Evolutionary conservation across 2,888 invertebrate species (phyloP).

Genomic region (Pyrocoelia pectoralis): DNA sequence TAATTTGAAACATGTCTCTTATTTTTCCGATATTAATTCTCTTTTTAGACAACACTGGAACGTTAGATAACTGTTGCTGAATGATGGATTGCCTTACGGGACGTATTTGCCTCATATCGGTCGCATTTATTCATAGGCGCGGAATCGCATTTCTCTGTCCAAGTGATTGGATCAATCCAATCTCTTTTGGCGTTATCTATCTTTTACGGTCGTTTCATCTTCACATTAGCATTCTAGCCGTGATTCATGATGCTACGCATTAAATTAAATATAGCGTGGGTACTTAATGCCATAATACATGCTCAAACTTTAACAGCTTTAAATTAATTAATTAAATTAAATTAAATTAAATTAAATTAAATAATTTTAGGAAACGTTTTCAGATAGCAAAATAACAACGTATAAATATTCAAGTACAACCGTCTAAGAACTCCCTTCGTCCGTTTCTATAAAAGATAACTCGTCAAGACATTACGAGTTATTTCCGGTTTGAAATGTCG

Average conservation of each 20-base stretch:
- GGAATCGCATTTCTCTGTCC: constrained; percentile 51
- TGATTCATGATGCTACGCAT: constrained; percentile 39
- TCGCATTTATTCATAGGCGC: constrained; percentile 52
- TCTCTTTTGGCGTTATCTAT: constrained; percentile 47
- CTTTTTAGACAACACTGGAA: constrained; percentile 17
- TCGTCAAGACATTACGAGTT: constrained; percentile 43
- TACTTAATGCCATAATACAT: constrained; percentile 13
- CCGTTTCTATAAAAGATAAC: constrained; percentile 45
- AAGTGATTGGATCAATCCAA: constrained; percentile 54
- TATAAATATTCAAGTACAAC: constrained; percentile 23
- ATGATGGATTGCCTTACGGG: constrained; percentile 46
- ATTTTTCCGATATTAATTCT: constrained; percentile 10
- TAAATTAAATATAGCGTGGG: constrained; percentile 38
- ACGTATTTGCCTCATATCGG: constrained; percentile 51
- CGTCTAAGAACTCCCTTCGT: constrained; percentile 35
- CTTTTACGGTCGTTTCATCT: constrained; percentile 41
- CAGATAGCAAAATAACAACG: constrained; percentile 10
- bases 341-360: neutral
- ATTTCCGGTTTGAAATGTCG: constrained; percentile 44
- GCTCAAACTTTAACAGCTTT: no score
- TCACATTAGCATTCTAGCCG: constrained; percentile 47
- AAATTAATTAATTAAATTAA: no score
- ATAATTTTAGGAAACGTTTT: constrained; percentile 17
- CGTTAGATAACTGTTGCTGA: constrained; percentile 42
- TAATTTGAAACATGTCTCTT: neutral